Evolutionary conservation across 1,140 invertebrate genomes (phyloP).

Genomic region (Drosophila aff.): DNA sequence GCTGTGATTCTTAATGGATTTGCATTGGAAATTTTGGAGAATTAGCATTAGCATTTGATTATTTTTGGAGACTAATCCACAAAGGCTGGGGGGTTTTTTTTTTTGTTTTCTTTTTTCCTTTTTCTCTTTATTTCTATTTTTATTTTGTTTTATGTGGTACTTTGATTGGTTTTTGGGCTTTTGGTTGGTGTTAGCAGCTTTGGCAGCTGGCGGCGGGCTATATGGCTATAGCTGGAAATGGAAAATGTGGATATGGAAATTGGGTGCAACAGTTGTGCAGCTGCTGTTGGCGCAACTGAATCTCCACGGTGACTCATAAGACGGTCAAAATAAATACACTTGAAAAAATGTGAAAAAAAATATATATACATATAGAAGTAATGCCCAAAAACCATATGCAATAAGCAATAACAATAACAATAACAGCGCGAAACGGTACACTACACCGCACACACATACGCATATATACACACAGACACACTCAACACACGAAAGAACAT

Average conservation of each 20-base stretch:
- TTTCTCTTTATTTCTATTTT: background rate
- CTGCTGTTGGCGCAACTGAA: constrained; percentile 18
- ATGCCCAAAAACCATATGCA: constrained; percentile 10
- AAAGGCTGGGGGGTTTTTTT: background rate
- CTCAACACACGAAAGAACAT: constrained; percentile 4
- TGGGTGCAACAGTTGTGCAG: constrained; percentile 29
- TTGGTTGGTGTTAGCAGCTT: constrained; percentile 1
- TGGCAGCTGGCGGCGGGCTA: constrained; percentile 6
- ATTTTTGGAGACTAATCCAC: constrained; percentile 17
- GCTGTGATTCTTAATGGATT: constrained; percentile 16
- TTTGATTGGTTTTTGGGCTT: constrained; percentile 8
- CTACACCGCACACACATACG: background rate
- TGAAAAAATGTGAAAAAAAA: constrained; percentile 16
- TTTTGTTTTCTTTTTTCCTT: background rate
- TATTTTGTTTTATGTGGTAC: background rate
- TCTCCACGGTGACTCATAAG: constrained; percentile 21
- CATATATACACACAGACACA: background rate
- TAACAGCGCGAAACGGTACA: constrained; percentile 16
- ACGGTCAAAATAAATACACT: constrained; percentile 24
- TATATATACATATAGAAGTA: constrained; percentile 5
- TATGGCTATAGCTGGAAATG: background rate
- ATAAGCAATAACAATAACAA: constrained; percentile 11
- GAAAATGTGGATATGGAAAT: constrained; percentile 20
- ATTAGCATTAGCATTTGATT: constrained; percentile 17
- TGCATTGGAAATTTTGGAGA: constrained; percentile 14